Base-by-base conservation (phyloP, 2,113 vertebrate species). In the Dascyllus trimaculatus region DNA sequence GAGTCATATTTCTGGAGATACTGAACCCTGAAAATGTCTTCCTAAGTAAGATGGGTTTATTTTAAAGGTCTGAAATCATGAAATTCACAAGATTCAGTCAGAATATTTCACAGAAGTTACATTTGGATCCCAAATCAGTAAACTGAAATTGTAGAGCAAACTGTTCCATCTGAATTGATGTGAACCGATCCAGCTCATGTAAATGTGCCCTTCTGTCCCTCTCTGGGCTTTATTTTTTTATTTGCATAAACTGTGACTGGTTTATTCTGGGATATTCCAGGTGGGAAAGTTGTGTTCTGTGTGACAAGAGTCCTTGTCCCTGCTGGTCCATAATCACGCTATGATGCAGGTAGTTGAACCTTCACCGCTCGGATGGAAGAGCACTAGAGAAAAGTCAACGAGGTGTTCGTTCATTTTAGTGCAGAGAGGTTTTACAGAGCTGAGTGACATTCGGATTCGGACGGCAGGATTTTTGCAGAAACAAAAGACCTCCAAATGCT, bases 351-450 rank as follows among this genome's bases (percentile, higher is more conserved):
- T 76, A 38, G 81, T 78, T 81, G 87, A 88, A 83, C 85, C 61
- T 46, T 64, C 53, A 48, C 72, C 18, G 10, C 71, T 59, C 49
- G 46, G 71, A 84, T 52, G 76, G 35, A 48, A 40, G 24, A 38
- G 22, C 77, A 80, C 89, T 87, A 46, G 62, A 81, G 69, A 75
- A 75, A 80, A 85, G 85, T 87, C 82, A 71, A 85, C n/a, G 71
- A 78, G 85, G 45, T 80, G 56, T 74, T 67, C 38, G 59, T 53
- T 74, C 75, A 53, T 84, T 86, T 85, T 59, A 65, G 81, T 57
- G 22, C 69, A 24, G 64, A 70, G 84, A 76, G 74, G 67, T 60
- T 68, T 85, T 49, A 78, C 35, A 72, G 65, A 64, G 35, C 76
- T n/a, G 79, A 63, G 73, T 75, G 73, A 78, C 80, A 71, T 75